These are phyloP conservation scores for Antedon mediterranea DNA, from an alignment of 53 echinoderm and acorn worm species.

Conservation along the genomic window DNA sequence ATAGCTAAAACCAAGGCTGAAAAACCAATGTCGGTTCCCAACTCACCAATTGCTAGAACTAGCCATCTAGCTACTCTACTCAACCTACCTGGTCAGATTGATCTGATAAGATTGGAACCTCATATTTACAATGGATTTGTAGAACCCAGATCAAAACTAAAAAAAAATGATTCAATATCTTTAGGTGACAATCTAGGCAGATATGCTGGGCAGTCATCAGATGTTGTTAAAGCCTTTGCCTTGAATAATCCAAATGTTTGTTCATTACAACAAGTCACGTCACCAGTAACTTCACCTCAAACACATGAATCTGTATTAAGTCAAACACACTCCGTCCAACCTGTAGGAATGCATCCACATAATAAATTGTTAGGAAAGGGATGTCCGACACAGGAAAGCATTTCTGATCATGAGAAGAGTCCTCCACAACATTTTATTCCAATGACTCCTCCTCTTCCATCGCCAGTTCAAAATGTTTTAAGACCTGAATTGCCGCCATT, in stretches of 20 bases:
- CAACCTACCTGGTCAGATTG: conserved; percentile 31
- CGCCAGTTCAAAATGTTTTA: not conserved
- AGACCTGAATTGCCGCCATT: not conserved
- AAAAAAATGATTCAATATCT: not conserved
- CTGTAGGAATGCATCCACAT: not conserved
- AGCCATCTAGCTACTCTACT: conserved; percentile 40
- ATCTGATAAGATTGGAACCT: conserved; percentile 4
- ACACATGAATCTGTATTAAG: too few relatives aligned
- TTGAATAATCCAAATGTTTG: not conserved
- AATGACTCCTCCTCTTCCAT: not conserved
- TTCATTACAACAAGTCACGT: not conserved
- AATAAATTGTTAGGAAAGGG: not conserved
- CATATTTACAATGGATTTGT: not conserved
- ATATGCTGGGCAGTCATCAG: not conserved
- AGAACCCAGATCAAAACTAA: not conserved
- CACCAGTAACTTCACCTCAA: too few relatives aligned
- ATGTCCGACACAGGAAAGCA: not conserved
- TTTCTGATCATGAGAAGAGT: not conserved
- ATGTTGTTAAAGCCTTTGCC: not conserved
- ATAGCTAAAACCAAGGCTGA: conserved; percentile 17
- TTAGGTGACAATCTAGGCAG: not conserved
- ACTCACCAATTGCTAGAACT: not conserved
- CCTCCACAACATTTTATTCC: not conserved
- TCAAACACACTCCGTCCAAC: not conserved
- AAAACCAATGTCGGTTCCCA: not conserved